Evolutionary conservation across 2,797 vertebrate species (phyloP).

Genomic region (Threskiornis aethiopicus): DNA sequence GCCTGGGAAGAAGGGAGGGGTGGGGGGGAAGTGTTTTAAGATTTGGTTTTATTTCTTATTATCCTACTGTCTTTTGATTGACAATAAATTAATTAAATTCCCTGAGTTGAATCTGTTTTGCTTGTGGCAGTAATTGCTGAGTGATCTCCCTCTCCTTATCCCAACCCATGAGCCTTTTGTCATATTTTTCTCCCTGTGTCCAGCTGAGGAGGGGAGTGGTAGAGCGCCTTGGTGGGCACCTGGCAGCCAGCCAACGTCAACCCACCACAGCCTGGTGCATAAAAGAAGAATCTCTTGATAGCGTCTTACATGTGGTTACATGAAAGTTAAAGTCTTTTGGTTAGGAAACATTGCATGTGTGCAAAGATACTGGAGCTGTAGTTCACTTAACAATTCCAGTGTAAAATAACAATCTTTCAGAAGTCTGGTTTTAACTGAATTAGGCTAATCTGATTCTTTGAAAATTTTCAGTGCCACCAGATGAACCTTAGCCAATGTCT

Average conservation of each 20-base stretch:
- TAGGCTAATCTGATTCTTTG: not conserved
- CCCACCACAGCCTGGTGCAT: not conserved
- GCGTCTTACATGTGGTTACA: not conserved
- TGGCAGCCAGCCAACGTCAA: not conserved
- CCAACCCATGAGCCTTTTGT: accelerated
- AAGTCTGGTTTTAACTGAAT: not conserved
- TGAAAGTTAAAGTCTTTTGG: not conserved
- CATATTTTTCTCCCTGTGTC: not conserved
- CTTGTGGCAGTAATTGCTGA: not conserved
- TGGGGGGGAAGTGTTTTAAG: not conserved
- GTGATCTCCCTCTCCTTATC: not conserved
- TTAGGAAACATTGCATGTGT: not conserved
- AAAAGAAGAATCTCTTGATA: not conserved
- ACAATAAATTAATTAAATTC: not conserved
- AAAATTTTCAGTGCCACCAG: not conserved
- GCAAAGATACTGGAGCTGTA: not conserved
- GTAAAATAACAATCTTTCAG: not conserved
- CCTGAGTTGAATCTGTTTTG: too few species aligned
- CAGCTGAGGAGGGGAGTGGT: not conserved
- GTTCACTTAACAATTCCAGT: not conserved
- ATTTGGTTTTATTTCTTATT: not conserved
- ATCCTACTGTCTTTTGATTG: not conserved
- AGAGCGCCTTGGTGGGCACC: not conserved
- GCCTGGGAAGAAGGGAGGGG: not conserved
- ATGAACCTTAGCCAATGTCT: not conserved